Evolutionary conservation across 2,797 vertebrate genomes (phyloP).

Genomic region (Danio albolineatus): DNA sequence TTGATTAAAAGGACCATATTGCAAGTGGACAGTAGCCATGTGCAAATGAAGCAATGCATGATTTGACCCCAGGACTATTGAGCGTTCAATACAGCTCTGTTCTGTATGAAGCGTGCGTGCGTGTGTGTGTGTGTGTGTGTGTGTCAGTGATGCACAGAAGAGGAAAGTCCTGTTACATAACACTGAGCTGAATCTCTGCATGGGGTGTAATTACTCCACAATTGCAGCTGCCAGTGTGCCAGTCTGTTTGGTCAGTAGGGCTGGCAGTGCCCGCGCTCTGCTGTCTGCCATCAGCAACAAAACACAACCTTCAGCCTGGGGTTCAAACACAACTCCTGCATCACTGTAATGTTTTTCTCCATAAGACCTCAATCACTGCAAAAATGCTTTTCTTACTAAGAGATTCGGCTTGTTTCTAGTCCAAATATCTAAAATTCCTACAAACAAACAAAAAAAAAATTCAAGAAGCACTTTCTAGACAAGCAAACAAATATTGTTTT

Average conservation of each 20-base stretch:
- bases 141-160: slow-evolving; percentile 47
- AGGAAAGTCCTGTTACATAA: slow-evolving; percentile 58
- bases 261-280: slow-evolving; percentile 19
- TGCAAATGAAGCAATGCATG: no score
- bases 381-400: neutral
- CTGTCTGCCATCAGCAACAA: neutral
- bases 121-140: slow-evolving; percentile 16
- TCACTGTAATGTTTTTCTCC: no score
- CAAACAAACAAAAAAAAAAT: no score
- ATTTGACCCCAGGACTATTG: no score
- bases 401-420: no score
- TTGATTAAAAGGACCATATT: no score
- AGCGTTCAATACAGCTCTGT: no score
- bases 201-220: slow-evolving; percentile 55
- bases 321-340: neutral
- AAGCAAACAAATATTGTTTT: no score
- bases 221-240: slow-evolving; percentile 57
- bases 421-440: no score
- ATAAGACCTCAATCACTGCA: neutral
- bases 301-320: slow-evolving; percentile 8
- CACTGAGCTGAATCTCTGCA: slow-evolving; percentile 49
- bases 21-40: no score
- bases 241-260: slow-evolving; percentile 49
- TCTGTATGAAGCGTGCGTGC: neutral
- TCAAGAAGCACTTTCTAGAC: no score